A percentile compares a stretch with the other conserved stretches of the same genome.
These are phyloP conservation scores for Nibea coibor DNA, from an alignment of 2,113 vertebrate species.

Conservation along the genomic window DNA sequence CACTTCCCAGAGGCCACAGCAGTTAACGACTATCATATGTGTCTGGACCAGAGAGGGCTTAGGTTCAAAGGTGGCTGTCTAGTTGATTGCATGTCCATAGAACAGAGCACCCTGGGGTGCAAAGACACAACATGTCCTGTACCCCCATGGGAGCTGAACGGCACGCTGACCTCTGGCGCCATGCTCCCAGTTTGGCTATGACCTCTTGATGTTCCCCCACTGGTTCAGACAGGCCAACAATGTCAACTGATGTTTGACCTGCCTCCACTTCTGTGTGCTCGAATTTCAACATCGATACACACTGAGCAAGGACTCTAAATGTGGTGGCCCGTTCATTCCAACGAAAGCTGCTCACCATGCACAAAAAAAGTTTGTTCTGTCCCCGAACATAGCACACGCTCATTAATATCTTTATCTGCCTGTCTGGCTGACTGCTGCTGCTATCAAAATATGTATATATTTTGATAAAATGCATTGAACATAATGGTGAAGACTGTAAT, in stretches of 20 bases:
- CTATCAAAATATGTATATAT: neutral
- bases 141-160: slow-evolving; percentile 35
- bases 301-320: slow-evolving; percentile 20
- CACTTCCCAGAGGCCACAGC: neutral
- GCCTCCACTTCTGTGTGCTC: slow-evolving; percentile 19
- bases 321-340: neutral
- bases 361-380: slow-evolving; percentile 7
- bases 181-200: slow-evolving; percentile 44
- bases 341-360: slow-evolving; percentile 9
- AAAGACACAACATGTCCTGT: slow-evolving; percentile 44
- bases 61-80: slow-evolving; percentile 53
- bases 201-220: slow-evolving; percentile 52
- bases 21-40: slow-evolving; percentile 35
- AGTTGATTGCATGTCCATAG: slow-evolving; percentile 41
- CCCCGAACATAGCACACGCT: neutral
- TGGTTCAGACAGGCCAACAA: slow-evolving; percentile 46
- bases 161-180: slow-evolving; percentile 51
- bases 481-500: neutral
- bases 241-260: slow-evolving; percentile 41
- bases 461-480: neutral
- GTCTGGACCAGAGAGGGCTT: slow-evolving; percentile 12
- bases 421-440: neutral
- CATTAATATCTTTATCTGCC: neutral
- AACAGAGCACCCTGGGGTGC: slow-evolving; percentile 51
- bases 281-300: slow-evolving; percentile 30